These are phyloP conservation scores for Theonella swinhoei DNA, from an alignment of 37 sponge, comb jelly and placozoan species.

Conservation along the genomic window DNA sequence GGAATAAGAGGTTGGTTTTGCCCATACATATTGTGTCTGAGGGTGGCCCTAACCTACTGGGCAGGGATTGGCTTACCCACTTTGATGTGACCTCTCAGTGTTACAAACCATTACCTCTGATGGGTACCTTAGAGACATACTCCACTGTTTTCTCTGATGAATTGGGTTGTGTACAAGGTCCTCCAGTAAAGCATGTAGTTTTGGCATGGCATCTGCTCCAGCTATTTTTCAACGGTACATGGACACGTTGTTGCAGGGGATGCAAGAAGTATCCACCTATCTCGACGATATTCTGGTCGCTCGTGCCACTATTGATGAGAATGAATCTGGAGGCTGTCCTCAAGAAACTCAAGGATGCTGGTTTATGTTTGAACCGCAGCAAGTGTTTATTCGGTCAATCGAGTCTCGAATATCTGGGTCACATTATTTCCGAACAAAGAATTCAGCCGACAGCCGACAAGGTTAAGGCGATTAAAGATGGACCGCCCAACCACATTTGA, in stretches of 20 bases:
- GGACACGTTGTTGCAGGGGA: conserved; percentile 42
- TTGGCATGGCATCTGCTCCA: conserved; percentile 36
- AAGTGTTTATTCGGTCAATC: conserved; percentile 9
- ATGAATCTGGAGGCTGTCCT: background rate
- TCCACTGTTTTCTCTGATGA: too few species aligned
- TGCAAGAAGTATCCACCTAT: conserved; percentile 18
- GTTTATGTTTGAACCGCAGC: conserved; percentile 1
- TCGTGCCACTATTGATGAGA: background rate
- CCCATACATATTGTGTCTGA: conserved; percentile 28
- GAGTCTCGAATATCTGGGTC: conserved; percentile 9
- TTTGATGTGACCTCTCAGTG: conserved; percentile 25
- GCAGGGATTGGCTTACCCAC: conserved; percentile 47
- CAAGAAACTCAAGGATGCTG: background rate
- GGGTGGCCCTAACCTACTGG: conserved; percentile 47
- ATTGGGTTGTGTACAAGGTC: too few species aligned
- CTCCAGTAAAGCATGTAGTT: too few species aligned
- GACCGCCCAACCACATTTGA: too few species aligned
- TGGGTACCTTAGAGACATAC: too few species aligned
- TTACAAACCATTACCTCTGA: too few species aligned
- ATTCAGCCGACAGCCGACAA: conserved; percentile 17
- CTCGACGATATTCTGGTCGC: conserved; percentile 6
- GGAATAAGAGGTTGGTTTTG: too few species aligned
- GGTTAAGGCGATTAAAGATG: conserved; percentile 23
- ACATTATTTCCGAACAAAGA: conserved; percentile 3
- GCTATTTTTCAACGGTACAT: conserved; percentile 22